Evolutionary conservation across 2,113 vertebrate species (phyloP).

Genomic region (Xyliphius kryptos): DNA sequence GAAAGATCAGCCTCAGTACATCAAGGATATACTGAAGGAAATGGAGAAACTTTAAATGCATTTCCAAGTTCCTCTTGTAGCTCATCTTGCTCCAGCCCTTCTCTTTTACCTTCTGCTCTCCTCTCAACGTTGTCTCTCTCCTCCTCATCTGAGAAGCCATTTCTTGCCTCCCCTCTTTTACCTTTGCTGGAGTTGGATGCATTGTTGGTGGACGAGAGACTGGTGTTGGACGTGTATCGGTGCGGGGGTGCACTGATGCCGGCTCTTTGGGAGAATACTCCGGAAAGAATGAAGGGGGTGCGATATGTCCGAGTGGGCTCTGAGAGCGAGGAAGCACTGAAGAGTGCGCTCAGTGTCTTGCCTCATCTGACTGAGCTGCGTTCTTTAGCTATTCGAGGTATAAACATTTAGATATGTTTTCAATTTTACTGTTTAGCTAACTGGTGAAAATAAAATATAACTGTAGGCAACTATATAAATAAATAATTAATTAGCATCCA

Average conservation of each 20-base stretch:
- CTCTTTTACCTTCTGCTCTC: slow-evolving; percentile 7
- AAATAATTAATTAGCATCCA: too few relatives aligned
- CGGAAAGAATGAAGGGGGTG: slow-evolving; percentile 52
- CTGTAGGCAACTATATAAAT: too few relatives aligned
- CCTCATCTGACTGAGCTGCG: slow-evolving; percentile 64
- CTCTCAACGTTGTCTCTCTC: background rate
- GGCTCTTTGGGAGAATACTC: slow-evolving; percentile 56
- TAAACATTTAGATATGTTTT: too few relatives aligned
- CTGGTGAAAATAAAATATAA: too few relatives aligned
- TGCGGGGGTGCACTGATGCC: slow-evolving; percentile 69
- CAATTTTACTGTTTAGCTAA: too few relatives aligned
- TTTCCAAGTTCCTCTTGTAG: slow-evolving; percentile 32
- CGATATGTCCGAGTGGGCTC: slow-evolving; percentile 79
- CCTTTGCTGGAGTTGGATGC: slow-evolving; percentile 50
- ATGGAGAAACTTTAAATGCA: slow-evolving; percentile 10
- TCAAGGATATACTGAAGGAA: background rate
- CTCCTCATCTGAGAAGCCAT: slow-evolving; percentile 39
- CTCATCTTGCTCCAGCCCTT: slow-evolving; percentile 34
- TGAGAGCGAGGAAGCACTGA: slow-evolving; percentile 66
- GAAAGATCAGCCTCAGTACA: background rate
- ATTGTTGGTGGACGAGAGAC: slow-evolving; percentile 56
- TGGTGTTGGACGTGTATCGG: slow-evolving; percentile 77
- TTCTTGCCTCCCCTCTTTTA: slow-evolving; percentile 52
- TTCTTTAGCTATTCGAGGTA: slow-evolving; percentile 85
- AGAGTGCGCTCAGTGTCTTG: slow-evolving; percentile 57